A percentile compares a stretch with the other conserved stretches of the same genome.
Evolutionary conservation across 2,797 vertebrate species (phyloP).

Genomic region (Calcarius lapponicus): DNA sequence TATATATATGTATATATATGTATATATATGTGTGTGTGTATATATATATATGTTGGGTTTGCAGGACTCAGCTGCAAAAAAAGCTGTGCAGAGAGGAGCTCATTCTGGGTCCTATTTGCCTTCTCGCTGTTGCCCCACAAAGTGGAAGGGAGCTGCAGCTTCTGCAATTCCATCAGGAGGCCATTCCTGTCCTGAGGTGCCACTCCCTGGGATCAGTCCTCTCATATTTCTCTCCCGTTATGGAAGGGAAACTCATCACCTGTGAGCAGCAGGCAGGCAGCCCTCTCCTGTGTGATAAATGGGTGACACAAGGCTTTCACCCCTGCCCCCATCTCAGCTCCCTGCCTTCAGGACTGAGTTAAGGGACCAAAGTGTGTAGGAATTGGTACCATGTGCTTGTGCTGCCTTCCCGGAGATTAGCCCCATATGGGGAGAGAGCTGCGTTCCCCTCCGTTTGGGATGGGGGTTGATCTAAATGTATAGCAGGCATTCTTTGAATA

Average conservation of each 20-base stretch:
- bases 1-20: no score
- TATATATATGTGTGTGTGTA: no score
- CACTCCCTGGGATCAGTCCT: background rate
- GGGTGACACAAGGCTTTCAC: background rate
- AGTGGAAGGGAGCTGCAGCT: background rate
- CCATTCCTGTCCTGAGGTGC: background rate
- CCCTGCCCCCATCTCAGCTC: conserved; percentile 28
- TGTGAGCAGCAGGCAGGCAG: background rate
- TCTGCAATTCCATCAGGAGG: background rate
- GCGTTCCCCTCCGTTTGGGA: conserved; percentile 42
- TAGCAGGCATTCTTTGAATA: conserved; percentile 64
- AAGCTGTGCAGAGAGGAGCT: background rate
- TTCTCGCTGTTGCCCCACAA: accelerated
- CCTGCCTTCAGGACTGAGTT: conserved; percentile 65
- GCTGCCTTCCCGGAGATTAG: conserved; percentile 69
- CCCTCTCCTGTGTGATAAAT: background rate
- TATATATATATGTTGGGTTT: background rate
- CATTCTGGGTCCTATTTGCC: background rate
- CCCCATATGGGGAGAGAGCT: conserved; percentile 63
- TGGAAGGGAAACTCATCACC: background rate
- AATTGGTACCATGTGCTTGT: conserved; percentile 71
- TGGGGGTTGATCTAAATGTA: conserved; percentile 66
- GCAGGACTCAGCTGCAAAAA: background rate
- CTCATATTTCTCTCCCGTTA: background rate
- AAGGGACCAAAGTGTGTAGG: conserved; percentile 59